A percentile compares a stretch with the other conserved stretches of the same genome.
These are phyloP conservation scores for Jordanella pulchra DNA, from an alignment of 2,797 vertebrate genomes.

Conservation along the genomic window DNA sequence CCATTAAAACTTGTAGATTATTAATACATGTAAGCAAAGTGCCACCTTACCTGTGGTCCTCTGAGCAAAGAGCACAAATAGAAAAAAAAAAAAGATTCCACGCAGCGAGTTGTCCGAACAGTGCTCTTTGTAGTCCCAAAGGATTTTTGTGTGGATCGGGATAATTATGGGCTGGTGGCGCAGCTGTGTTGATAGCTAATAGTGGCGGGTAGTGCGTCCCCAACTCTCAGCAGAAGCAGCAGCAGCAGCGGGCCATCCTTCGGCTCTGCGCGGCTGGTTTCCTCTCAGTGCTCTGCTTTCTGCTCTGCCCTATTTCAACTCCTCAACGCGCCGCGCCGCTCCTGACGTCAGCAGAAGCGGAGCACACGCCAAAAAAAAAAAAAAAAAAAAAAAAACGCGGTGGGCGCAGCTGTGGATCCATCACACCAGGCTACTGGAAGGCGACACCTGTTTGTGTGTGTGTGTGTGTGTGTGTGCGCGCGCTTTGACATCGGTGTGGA, in stretches of 20 bases:
- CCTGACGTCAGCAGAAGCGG: constrained; percentile 89
- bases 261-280: constrained; percentile 64
- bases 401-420: constrained; percentile 75
- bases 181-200: constrained; percentile 18
- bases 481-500: not conserved
- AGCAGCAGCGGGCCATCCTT: constrained; percentile 66
- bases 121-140: constrained; percentile 63
- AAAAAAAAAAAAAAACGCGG: constrained; percentile 55
- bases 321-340: constrained; percentile 80
- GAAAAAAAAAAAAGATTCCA: constrained; percentile 44
- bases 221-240: constrained; percentile 58
- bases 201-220: constrained; percentile 47
- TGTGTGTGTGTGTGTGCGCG: not conserved
- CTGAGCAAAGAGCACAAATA: constrained; percentile 48
- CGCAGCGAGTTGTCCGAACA: constrained; percentile 58
- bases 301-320: constrained; percentile 88
- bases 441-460: constrained; percentile 72
- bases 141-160: constrained; percentile 19
- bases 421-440: constrained; percentile 67
- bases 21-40: constrained; percentile 2
- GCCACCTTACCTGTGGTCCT: constrained; percentile 74
- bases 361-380: constrained; percentile 59
- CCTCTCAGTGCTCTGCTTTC: constrained; percentile 65
- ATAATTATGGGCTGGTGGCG: constrained; percentile 27
- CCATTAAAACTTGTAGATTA: constrained; percentile 45